A percentile compares a stretch with the other conserved stretches of the same genome.
phyloP scores from a whole-genome alignment of 2,888 invertebrate genomes.

The Tetrapedia diversipes region DNA sequence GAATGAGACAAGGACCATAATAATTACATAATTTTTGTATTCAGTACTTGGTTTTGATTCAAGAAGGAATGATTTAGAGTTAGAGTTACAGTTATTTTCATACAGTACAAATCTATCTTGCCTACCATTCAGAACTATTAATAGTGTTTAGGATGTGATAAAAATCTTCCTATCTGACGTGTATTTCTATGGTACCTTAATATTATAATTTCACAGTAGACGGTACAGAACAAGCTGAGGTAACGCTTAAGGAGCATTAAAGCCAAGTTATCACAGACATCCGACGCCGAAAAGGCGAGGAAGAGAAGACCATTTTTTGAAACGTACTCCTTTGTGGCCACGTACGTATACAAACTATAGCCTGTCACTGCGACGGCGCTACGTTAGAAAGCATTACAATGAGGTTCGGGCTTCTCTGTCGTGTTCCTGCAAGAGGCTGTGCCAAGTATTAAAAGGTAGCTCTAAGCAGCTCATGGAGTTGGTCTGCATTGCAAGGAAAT shows the following conservation, averaged over 20 bases:
- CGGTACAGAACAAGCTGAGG: background rate
- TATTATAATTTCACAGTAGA: background rate
- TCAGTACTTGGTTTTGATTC: no score
- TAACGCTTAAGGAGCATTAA: background rate
- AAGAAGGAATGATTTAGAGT: no score
- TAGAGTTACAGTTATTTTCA: background rate
- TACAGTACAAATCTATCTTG: background rate
- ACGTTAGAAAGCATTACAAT: slow-evolving; percentile 53
- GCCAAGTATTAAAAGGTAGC: slow-evolving; percentile 45
- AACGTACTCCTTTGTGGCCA: slow-evolving; percentile 53
- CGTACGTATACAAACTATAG: slow-evolving; percentile 24
- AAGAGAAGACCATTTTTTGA: slow-evolving; percentile 52
- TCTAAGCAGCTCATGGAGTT: slow-evolving; percentile 32
- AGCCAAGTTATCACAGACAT: background rate
- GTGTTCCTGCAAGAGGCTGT: slow-evolving; percentile 30
- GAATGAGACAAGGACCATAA: no score
- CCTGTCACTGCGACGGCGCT: slow-evolving; percentile 33
- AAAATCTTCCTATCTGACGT: background rate
- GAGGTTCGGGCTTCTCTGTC: slow-evolving; percentile 41
- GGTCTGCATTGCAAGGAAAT: slow-evolving; percentile 55
- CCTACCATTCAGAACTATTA: background rate
- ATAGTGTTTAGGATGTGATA: background rate
- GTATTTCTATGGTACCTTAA: background rate
- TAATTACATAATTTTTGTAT: no score
- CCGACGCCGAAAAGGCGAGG: slow-evolving; percentile 10